These are phyloP conservation scores for Zoroaster sp. DNA, from an alignment of 53 echinoderm and acorn worm species.

Conservation along the genomic window DNA sequence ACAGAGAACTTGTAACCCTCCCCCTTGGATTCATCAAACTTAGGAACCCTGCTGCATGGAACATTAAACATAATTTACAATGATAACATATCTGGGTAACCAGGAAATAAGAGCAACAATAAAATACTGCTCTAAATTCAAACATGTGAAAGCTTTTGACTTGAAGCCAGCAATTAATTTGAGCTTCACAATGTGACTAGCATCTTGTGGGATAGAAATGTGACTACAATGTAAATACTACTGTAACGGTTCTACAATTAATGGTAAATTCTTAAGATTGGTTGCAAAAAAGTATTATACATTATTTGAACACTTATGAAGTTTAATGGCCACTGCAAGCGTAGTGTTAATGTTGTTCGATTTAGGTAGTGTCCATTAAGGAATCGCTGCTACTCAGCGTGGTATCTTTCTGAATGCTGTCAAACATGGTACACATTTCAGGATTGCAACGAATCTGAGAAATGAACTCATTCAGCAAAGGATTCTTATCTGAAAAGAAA, in stretches of 20 bases:
- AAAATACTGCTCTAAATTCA: no score
- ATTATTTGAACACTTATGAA: background rate
- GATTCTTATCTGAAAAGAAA: slow-evolving; percentile 87
- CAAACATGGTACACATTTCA: slow-evolving; percentile 98
- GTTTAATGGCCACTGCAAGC: background rate
- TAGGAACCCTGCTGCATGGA: no score
- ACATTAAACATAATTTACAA: no score
- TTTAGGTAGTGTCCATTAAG: slow-evolving; percentile 95
- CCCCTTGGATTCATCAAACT: no score
- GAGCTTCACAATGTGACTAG: background rate
- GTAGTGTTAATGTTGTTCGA: background rate
- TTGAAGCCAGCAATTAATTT: background rate
- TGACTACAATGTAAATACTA: background rate
- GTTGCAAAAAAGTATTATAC: background rate
- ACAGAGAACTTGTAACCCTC: no score
- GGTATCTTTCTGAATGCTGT: slow-evolving; percentile 97
- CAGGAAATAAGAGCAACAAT: no score
- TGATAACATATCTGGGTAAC: no score
- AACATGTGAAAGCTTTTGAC: background rate
- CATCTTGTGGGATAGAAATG: no score
- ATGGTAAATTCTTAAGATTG: background rate
- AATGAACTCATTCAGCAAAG: slow-evolving; percentile 91
- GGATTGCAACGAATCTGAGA: slow-evolving; percentile 93
- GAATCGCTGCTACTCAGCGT: slow-evolving; percentile 77
- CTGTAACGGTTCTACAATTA: background rate